These are phyloP conservation scores for Neogobius melanostomus DNA, from an alignment of 2,113 vertebrate genomes.

Conservation along the genomic window DNA sequence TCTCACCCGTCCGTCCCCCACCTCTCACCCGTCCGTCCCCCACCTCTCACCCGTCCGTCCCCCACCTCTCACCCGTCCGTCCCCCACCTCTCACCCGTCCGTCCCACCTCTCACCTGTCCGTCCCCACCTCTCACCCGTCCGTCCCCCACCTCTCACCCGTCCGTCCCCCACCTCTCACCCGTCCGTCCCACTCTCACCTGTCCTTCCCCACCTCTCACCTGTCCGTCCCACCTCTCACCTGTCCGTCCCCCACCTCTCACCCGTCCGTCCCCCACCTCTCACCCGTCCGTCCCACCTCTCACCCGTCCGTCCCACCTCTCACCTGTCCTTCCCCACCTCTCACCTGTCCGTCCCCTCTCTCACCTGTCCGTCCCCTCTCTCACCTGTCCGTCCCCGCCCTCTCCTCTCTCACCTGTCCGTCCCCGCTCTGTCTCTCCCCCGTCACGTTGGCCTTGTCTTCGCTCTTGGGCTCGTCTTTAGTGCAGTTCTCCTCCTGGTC, in stretches of 20 bases:
- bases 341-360: neutral
- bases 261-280: no score
- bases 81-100: no score
- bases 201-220: no score
- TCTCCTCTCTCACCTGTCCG: slow-evolving; percentile 85
- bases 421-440: slow-evolving; percentile 97
- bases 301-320: neutral
- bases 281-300: no score
- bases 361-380: neutral
- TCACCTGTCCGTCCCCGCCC: neutral
- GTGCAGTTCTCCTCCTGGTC: slow-evolving; percentile 45
- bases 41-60: no score
- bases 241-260: no score
- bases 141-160: neutral
- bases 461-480: slow-evolving; percentile 77
- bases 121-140: neutral
- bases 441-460: slow-evolving; percentile 75
- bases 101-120: neutral
- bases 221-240: no score
- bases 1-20: no score
- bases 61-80: no score
- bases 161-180: no score
- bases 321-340: neutral
- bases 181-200: no score
- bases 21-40: no score